phyloP scores from a whole-genome alignment of 2,797 vertebrate genomes.

The Gymnothorax reevesii region DNA sequence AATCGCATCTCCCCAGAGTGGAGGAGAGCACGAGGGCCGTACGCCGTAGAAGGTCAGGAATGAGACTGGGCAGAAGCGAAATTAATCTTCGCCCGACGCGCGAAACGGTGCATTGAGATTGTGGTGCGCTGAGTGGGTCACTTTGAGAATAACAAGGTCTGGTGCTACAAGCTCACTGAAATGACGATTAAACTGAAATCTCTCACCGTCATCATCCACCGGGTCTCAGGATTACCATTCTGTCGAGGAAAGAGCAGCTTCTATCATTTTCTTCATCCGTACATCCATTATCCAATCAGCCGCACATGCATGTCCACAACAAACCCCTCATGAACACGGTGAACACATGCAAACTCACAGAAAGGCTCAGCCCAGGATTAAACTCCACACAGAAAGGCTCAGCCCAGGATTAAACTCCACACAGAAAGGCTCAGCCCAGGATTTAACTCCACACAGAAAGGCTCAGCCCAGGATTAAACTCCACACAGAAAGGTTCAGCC shows the following conservation, averaged over 20 bases:
- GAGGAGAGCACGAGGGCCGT: constrained; percentile 56
- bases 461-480: too few relatives aligned
- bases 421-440: too few relatives aligned
- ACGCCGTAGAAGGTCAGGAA: constrained; percentile 68
- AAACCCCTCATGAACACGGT: too few relatives aligned
- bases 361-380: too few relatives aligned
- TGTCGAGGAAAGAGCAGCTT: neutral
- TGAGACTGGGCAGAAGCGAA: constrained; percentile 69
- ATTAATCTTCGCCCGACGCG: constrained; percentile 73
- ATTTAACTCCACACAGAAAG: too few relatives aligned
- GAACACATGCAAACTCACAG: too few relatives aligned
- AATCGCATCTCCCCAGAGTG: constrained; percentile 63
- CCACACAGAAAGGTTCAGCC: too few relatives aligned
- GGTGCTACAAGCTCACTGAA: neutral
- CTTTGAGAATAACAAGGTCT: constrained; percentile 40
- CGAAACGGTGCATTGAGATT: constrained; percentile 45
- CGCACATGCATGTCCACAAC: too few relatives aligned
- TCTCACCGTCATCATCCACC: neutral
- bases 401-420: too few relatives aligned
- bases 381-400: too few relatives aligned
- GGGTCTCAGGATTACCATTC: neutral
- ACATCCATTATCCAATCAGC: too few relatives aligned
- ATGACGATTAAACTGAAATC: constrained; percentile 4
- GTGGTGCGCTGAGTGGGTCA: constrained; percentile 45
- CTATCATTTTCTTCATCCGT: neutral